Evolutionary conservation across 1,140 invertebrate genomes (phyloP), one percentile per base, ranked within the genome.

Genomic region (Achroia grisella): DNA sequence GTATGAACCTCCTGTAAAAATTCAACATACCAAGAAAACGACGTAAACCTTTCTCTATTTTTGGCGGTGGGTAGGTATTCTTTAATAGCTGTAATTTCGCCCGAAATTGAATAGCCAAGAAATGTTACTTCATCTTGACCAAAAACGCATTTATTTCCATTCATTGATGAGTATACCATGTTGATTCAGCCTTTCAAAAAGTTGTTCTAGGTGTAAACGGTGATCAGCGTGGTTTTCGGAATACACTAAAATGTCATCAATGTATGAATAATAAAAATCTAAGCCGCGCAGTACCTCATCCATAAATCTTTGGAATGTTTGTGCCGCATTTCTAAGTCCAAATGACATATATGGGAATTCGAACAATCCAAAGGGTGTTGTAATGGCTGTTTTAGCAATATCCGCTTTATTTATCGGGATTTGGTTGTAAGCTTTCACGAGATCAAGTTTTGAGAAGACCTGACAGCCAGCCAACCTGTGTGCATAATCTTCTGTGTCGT

Each of bases 301-400:
- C 1, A 44, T 32, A 28, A 44, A 44, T 4, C 39, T 10, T 13
- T 29, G 39, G 30, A 40, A 40, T 8, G 39, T 40, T 40, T 40
- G 39, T 0, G 1, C 39, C 88, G 14, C 71, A 62, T 10, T 43
- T 52, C 3, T 52, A 40, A 0, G 70, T 74, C 40, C 40, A 30
- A 45, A 45, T 1, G 44, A 1, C 47, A 41, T 4, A 88, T 39
- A 4, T 28, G 40, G 34, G 70, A 50, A 76, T 45, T 75, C 32
- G 51, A 54, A 55, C 15, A 64, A 44, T 64, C 84, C 27, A 36
- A 77, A 77, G 4, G 73, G 57, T 14, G 77, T 82, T 1, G 52
- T 63, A 0, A 84, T 51, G 0, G 75, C 71, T 8, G 71, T 84
- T 54, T 84, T 85, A n/a, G 4, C 35, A n/a, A 46, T 46, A 31